Base-by-base conservation (phyloP, 2,888 invertebrate genomes). In the Lissocephala sabroskyi region DNA sequence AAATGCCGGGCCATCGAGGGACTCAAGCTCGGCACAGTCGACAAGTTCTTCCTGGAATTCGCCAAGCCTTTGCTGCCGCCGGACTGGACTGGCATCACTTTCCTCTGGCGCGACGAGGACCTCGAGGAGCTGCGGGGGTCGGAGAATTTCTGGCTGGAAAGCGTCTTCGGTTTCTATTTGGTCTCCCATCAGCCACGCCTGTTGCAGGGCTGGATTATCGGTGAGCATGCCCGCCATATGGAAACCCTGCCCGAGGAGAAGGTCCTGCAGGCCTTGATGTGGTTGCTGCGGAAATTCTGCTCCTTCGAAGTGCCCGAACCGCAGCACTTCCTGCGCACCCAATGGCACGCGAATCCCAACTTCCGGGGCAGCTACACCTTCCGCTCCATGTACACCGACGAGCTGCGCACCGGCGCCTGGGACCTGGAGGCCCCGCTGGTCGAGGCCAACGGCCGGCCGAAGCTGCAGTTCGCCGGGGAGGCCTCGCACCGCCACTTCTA, bases 181-280 rank as follows among this genome's bases (percentile, higher is more conserved):
- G 87, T 90, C 11, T 87, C 88, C 49, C 85, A 86, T 62, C 88
- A 90, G 67, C 88, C 90, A 0, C 86, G 86, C 39, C 80, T 91
- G n/a, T 80, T 93, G 14, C 86, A 89, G 59, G 91, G 88, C 0
- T 93, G 92, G 92, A 83, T 90, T 11, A 86, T 87, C 19, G 91
- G 92, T 0, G 81, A 86, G 19, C 86, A 87, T 60, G 89, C 90
- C 0, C 84, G 85, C 49, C 80, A 86, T 52, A 87, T 90, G 80
- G 93, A 93, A 79, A 79, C 78, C 2, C 73, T 89, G n/a, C 70
- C 87, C 3, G 88, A 90, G 42, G 82, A 86, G 6, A 82, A 87
- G 37, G 70, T 83, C 1, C 39, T 71, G 4, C 56, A 73, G 7
- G 79, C 76, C 1, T 37, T 80, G n/a, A 53, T 73, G 45, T 75